Base-by-base conservation (phyloP, 2,113 vertebrate genomes). In the Lycaon pictus region DNA sequence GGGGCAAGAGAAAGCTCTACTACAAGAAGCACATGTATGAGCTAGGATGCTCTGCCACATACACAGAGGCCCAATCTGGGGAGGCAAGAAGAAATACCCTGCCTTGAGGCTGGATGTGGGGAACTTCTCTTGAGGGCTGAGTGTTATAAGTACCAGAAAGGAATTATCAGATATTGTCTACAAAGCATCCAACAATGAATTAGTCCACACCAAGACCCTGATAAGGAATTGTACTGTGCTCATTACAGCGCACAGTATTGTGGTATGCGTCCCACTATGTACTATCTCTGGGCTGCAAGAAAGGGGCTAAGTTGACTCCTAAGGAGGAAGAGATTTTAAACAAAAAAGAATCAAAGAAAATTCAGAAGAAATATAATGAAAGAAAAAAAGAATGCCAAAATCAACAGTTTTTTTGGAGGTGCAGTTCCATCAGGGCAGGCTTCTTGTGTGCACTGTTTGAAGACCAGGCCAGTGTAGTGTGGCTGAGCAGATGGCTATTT, bases 211-310 rank as follows among this genome's bases (percentile, higher is more conserved):
- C 83, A 99, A 99, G 98, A 99, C 99, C 27, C 98, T 99, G 98
- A 99, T 99, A 98, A 99, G 99, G 99, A 99, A 99, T 95, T 99
- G 99, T 98, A 99, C 99, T 0, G 98, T 99, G 60, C 99, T 99
- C 0, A 84, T 99, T 0, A 99, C 98, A 99, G 99, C 97, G 99
- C 99, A 71, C 99, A 99, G 99, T 27, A 11, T 43, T 27, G 27
- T 99, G 99, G 99, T 99, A 99, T 7, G 99, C 99, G 98, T 99
- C 99, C 29, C 99, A 99, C 99, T 99, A 99, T 0, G 99, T 99
- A 51, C 98, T 99, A 98, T 99, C 99, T 92, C 99, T 99, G 0
- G 99, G 99, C 29, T 99, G 99, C 98, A 99, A 99, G 99, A 99
- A 99, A 99, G 99, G 99, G 0, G 99, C 99, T 93, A 99, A 99